Percentiles rank a stretch among this genome's conserved stretches.
phyloP scores from a whole-genome alignment of 2,113 vertebrate species.

The Marmota monax region DNA sequence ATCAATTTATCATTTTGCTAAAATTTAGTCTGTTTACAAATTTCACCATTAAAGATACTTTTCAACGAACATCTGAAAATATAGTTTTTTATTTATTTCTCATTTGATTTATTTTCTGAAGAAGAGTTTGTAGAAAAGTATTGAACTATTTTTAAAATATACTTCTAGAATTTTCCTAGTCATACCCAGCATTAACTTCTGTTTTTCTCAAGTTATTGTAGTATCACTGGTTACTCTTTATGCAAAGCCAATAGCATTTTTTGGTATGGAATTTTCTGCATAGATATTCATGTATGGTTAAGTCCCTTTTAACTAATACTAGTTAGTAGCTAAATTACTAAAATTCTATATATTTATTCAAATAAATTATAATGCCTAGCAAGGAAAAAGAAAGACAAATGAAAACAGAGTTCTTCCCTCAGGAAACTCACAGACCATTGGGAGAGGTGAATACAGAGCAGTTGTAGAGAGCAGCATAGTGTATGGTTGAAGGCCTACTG shows the following conservation, averaged over 20 bases:
- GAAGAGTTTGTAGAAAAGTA: background rate
- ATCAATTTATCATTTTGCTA: background rate
- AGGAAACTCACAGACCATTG: background rate
- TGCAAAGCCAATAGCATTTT: background rate
- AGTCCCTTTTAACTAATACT: background rate
- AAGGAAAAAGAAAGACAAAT: constrained; percentile 14
- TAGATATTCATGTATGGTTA: background rate
- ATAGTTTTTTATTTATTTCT: background rate
- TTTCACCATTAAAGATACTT: constrained; percentile 19
- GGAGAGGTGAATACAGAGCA: background rate
- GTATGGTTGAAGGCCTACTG: background rate
- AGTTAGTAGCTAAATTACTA: background rate
- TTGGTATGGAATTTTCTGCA: background rate
- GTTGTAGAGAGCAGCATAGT: background rate
- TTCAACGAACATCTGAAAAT: background rate
- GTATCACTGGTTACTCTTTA: background rate
- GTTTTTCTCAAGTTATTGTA: constrained; percentile 5
- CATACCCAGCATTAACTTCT: background rate
- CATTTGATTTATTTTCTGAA: constrained; percentile 8
- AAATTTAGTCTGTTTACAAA: constrained; percentile 42
- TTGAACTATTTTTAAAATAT: background rate
- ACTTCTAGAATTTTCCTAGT: background rate
- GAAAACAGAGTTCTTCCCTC: background rate
- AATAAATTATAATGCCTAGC: background rate
- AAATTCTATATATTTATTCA: background rate